Evolutionary conservation across 2,113 vertebrate species (phyloP).

Genomic region (Saccopteryx bilineata): DNA sequence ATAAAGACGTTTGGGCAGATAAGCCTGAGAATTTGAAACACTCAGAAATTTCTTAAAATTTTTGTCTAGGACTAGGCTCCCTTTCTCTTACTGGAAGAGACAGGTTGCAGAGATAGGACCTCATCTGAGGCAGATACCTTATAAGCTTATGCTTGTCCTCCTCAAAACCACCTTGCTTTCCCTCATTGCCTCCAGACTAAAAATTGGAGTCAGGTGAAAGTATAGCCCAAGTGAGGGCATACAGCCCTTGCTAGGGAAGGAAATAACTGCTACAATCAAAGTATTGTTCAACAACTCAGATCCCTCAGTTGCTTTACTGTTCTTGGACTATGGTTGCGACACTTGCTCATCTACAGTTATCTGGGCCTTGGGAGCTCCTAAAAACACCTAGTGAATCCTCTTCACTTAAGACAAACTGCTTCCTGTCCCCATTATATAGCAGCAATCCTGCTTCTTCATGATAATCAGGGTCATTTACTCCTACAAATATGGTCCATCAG

Average conservation of each 20-base stretch:
- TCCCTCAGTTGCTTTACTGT: not conserved
- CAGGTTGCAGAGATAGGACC: not conserved
- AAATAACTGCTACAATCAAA: not conserved
- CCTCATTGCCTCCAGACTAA: not conserved
- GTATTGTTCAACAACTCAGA: not conserved
- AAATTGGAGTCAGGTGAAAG: not conserved
- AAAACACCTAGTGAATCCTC: not conserved
- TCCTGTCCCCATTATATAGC: not conserved
- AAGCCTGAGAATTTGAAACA: not conserved
- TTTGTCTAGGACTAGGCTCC: not conserved
- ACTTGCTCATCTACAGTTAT: not conserved
- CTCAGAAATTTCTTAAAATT: not conserved
- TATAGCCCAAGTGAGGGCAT: not conserved
- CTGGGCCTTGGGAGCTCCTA: not conserved
- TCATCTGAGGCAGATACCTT: not conserved
- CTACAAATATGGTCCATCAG: not conserved
- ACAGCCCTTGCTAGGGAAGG: not conserved
- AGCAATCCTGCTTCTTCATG: constrained; percentile 4
- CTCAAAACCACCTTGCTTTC: not conserved
- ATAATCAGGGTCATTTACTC: not conserved
- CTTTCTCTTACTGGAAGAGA: not conserved
- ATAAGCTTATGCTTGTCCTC: not conserved
- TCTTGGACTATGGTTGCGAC: not conserved
- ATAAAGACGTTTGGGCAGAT: not conserved
- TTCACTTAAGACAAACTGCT: not conserved